A percentile compares a stretch with the other conserved stretches of the same genome.
Evolutionary conservation across 2,797 vertebrate species (phyloP).

Genomic region (Oceanodroma leucorhoa): DNA sequence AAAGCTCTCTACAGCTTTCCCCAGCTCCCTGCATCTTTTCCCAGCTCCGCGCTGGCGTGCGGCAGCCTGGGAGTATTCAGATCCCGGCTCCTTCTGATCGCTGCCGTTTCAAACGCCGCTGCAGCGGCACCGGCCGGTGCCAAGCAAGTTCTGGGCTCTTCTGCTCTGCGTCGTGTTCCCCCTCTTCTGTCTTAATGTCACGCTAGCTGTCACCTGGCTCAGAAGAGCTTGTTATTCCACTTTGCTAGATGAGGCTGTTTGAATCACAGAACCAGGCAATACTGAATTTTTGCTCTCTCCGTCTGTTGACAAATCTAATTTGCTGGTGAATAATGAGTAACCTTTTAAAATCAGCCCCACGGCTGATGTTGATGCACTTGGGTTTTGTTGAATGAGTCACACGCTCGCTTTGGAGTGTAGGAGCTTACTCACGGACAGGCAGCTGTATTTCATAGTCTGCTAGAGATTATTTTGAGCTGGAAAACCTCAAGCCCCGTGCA

Average conservation of each 20-base stretch:
- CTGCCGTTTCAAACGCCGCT: rapidly evolving
- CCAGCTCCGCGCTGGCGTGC: rapidly evolving
- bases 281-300: not conserved
- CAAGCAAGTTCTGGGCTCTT: not conserved
- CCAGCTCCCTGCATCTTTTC: not conserved
- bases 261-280: not conserved
- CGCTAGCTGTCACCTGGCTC: not conserved
- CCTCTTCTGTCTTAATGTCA: not conserved
- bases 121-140: not conserved
- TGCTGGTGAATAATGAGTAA: not conserved
- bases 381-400: conserved; percentile 3
- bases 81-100: not conserved
- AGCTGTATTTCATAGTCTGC: conserved; percentile 2
- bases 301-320: not conserved
- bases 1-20: not conserved
- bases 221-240: not conserved
- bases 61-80: not conserved
- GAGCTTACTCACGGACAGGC: not conserved
- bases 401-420: not conserved
- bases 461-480: not conserved
- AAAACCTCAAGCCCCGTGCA: not conserved
- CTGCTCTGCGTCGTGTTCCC: not conserved
- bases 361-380: not conserved
- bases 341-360: not conserved
- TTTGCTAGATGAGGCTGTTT: not conserved